These are phyloP conservation scores for Hypothenemus hampei DNA, from an alignment of 1,140 invertebrate genomes.

Conservation along the genomic window DNA sequence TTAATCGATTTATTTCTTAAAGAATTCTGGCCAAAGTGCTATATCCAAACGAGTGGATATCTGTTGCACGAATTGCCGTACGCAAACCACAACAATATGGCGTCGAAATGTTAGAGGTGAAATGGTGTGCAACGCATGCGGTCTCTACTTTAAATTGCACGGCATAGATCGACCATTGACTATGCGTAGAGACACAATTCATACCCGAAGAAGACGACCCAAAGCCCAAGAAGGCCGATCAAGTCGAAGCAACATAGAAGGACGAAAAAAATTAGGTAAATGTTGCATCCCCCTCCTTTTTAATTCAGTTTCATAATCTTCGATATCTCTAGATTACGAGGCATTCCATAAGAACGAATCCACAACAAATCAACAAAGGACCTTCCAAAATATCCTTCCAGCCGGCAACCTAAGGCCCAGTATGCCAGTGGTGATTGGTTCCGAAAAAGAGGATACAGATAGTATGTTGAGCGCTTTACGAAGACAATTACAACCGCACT, in stretches of 20 bases:
- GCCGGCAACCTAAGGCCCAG: no score
- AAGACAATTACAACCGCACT: conserved; percentile 47
- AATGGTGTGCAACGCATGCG: conserved; percentile 93
- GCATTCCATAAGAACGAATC: conserved; percentile 14
- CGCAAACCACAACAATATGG: conserved; percentile 89
- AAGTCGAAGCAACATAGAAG: background rate
- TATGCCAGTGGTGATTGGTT: background rate
- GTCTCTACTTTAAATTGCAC: conserved; percentile 90
- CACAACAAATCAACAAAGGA: no score
- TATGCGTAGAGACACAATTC: conserved; percentile 95
- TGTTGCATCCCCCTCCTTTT: background rate
- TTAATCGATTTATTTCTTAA: background rate
- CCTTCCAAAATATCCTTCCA: no score
- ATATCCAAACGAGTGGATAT: conserved; percentile 59
- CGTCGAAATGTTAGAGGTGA: conserved; percentile 82
- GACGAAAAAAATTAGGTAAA: conserved; percentile 2
- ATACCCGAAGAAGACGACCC: conserved; percentile 88
- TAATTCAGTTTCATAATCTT: no score
- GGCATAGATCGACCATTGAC: conserved; percentile 85
- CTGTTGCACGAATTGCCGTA: conserved; percentile 78
- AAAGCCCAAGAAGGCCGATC: conserved; percentile 48
- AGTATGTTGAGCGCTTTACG: conserved; percentile 48
- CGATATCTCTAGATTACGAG: no score
- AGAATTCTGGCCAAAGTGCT: conserved; percentile 20
- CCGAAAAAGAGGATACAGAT: conserved; percentile 42